These are phyloP conservation scores for Acrocephalus kingi DNA, from an alignment of 2,113 vertebrate species.

Conservation along the genomic window DNA sequence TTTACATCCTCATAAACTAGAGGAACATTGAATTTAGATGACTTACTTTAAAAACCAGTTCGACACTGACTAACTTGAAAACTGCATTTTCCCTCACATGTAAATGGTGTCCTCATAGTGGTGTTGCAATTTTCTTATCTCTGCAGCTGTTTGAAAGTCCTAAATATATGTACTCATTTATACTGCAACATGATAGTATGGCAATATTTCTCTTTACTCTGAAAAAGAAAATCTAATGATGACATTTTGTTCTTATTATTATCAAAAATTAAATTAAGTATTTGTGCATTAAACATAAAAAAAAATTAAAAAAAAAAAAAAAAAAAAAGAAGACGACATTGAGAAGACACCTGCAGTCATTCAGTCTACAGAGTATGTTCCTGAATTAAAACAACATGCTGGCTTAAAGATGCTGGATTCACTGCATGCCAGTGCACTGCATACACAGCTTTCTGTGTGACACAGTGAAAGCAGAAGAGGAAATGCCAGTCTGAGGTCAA, in stretches of 20 bases:
- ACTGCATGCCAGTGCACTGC: not conserved
- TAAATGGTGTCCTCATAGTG: not conserved
- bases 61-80: not conserved
- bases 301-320: not conserved
- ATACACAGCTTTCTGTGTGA: not conserved
- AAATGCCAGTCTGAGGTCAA: not conserved
- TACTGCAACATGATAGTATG: not conserved
- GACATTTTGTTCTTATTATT: not conserved
- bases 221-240: not conserved
- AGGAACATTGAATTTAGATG: not conserved
- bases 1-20: not conserved
- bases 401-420: not conserved
- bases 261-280: not conserved
- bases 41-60: constrained; percentile 32
- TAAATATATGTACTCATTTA: not conserved
- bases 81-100: not conserved
- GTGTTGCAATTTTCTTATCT: not conserved
- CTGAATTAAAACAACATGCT: not conserved
- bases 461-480: not conserved
- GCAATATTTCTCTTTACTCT: not conserved
- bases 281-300: not conserved
- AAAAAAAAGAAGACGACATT: not conserved
- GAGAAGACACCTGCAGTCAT: not conserved
- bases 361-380: not conserved
- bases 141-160: not conserved